phyloP scores from a whole-genome alignment of 2,888 invertebrate genomes.

The Drosophila nr. medialis region DNA sequence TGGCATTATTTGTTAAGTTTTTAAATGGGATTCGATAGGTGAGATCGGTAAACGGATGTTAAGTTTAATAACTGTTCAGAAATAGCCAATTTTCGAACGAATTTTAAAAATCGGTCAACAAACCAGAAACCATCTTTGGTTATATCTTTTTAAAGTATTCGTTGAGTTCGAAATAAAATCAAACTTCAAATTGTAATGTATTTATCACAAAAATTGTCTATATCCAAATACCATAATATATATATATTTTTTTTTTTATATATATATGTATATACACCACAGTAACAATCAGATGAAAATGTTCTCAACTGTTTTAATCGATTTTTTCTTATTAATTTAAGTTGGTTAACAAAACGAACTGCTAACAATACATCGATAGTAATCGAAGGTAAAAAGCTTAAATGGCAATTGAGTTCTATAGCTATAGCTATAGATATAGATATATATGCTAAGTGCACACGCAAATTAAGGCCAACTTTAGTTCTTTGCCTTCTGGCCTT shows the following conservation, averaged over 20 bases:
- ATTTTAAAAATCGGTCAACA: neutral
- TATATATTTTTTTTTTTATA: too few relatives aligned
- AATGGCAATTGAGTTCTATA: slow-evolving; percentile 10
- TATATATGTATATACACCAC: neutral
- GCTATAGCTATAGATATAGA: neutral
- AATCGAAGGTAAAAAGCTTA: neutral
- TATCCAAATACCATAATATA: neutral
- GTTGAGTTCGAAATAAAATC: neutral
- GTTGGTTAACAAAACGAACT: neutral
- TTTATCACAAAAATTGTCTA: neutral
- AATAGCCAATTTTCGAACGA: neutral
- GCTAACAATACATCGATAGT: neutral
- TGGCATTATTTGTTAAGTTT: slow-evolving; percentile 4
- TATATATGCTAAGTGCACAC: slow-evolving; percentile 13
- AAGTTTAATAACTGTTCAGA: neutral
- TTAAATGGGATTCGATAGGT: neutral
- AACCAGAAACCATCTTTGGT: neutral
- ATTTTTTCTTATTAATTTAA: neutral
- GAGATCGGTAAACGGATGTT: neutral
- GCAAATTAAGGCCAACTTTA: slow-evolving; percentile 9
- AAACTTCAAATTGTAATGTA: fast-evolving
- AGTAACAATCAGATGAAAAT: neutral
- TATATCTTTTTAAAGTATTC: neutral
- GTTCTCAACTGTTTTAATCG: neutral
- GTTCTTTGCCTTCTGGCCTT: slow-evolving; percentile 2